Evolutionary conservation across 2,797 vertebrate genomes (phyloP), one percentile per base, ranked within the genome.

Genomic region (Crenichthys baileyi): DNA sequence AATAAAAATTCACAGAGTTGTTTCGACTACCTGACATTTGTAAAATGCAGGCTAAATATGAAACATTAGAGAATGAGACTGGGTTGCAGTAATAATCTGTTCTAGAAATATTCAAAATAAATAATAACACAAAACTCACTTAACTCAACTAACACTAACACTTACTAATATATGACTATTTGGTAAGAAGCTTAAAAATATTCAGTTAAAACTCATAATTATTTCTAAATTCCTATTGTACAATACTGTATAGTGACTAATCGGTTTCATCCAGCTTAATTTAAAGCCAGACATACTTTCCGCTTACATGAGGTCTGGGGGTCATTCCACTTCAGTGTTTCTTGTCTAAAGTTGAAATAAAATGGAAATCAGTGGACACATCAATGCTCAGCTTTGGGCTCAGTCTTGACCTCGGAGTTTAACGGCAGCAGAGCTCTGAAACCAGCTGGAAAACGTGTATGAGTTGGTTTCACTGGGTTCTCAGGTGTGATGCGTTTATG

Each of bases 371-470:
- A 5, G 55, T 80, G 36, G 39, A 11, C 26, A 46, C 44, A 8
- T 67, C 16, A 29, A 87, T 83, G 76, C 88, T 93, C 90, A 89
- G 90, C 90, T 91, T 91, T 18, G 0, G 78, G 29, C 75, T 51
- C 73, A 60, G 65, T 76, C 77, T 71, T 73, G 75, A 85, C 83
- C 79, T 84, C 72, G 2, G 79, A 70, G 83, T 77, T 83, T 48
- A 87, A 86, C 82, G 73, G 76, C 70, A 79, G 77, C 85, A 65
- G 81, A 77, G 76, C 76, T 78, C 76, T 7, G 46, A 72, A 82
- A 80, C 77, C 90, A 92, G 89, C 86, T 90, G 93, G 72, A 84
- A 83, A 90, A 85, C 56, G 8, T 55, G 31, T 24, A 39, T 41
- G 70, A 77, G 73, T 65, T 26, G 56, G 68, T 77, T 79, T 84